Base-by-base conservation (phyloP, 1,140 invertebrate species). In the Drosophila erecta region DNA sequence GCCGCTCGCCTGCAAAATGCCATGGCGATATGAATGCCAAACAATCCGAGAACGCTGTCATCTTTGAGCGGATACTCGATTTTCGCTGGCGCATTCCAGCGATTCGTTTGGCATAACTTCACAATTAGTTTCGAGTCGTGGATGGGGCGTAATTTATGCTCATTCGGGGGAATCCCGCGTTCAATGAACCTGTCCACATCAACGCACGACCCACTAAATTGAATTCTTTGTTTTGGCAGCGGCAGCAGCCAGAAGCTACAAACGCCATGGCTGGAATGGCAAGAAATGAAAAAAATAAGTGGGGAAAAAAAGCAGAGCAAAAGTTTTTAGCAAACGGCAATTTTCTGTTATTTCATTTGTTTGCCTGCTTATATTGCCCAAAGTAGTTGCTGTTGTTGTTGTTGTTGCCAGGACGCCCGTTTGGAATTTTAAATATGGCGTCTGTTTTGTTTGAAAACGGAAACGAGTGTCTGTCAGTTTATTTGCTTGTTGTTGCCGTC, bases 391-490 rank as follows among this genome's bases (percentile, higher is more conserved):
- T 4, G 35, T 3, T 37, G 12, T 14, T 38, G 37, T 14, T 62
- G 46, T 35, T 66, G 56, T 70, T 80, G 74, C 56, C 72, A 44
- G 43, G 56, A 47, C 50, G 60, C 73, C 81, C 67, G 80, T 80
- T 89, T 59, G 84, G 84, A 90, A 90, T 89, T 89, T 89, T 89
- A 89, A 89, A 89, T 89, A 89, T 89, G 84, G 84, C 84, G 84
- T 89, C 84, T 89, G 84, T 71, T 89, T 89, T 89, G 84, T 89
- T 89, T 89, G 84, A 89, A 89, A 89, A 79, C 84, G 84, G 84
- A 89, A 89, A 84, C 84, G 84, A 89, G 79, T 89, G 84, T 89
- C 84, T 89, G 84, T 89, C 85, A 84, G 84, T 78, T 90, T 84
- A 84, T 84, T 89, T 87, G 79, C 74, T 89, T 87, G 84, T 56